Base-by-base conservation (phyloP, 2,113 vertebrate genomes). In the Aramus guarauna region DNA sequence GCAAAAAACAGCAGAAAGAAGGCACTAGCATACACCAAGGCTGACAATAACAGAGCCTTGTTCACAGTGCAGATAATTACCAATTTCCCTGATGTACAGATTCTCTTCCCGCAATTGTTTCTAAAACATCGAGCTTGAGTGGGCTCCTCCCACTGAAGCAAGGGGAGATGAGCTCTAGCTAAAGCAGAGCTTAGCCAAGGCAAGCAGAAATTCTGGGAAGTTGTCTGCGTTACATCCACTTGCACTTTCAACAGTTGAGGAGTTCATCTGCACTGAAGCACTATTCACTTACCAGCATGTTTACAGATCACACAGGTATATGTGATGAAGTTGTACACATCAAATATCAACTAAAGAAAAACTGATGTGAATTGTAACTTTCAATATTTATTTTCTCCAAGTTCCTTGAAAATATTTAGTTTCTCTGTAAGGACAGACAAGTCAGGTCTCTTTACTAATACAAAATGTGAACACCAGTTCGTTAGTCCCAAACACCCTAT, bases 71-170 rank as follows among this genome's bases (percentile, higher is more conserved):
- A 73, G 66, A 47, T 22, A 48, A 73, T n/a, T 19, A 75, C 32
- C 45, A 6, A 4, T 39, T 53, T 60, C 39, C 53, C 37, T 26
- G 9, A 75, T 17, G 23, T 14, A 39, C 8, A 23, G 22, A 60
- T 53, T 62, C n/a, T 79, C 19, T 60, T 67, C 22, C 34, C 10
- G 2, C 29, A 53, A 30, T 7, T 6, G 10, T n/a, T 68, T 68
- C 45, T 68, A 21, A 37, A 52, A 64, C 58, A 30, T 13, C 37
- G 47, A 39, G 27, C 34, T 3, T 10, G 15, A 83, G 34, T 12
- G 22, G 27, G 43, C 11, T 59, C 5, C 34, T 41, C 17, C 30
- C 3, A 1, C 36, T 37, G 37, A 52, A 27, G 21, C 3, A 0
- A 11, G 9, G 6, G 41, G 12, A 47, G 9, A 34, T 27, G 47